Evolutionary conservation across 2,797 vertebrate genomes (phyloP).

Genomic region (Gouania willdenowi): DNA sequence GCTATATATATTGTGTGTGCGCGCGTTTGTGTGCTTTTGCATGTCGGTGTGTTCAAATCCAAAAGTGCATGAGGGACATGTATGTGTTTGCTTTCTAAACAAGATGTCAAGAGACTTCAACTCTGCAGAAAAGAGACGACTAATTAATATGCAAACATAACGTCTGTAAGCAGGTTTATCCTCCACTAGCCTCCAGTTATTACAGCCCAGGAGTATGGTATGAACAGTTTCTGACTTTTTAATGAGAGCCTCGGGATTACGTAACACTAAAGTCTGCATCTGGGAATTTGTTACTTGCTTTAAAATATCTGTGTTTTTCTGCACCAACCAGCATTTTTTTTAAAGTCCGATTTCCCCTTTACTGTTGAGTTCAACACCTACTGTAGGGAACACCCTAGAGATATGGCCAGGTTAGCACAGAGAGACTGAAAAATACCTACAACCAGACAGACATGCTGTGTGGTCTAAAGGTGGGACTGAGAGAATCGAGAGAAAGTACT

Average conservation of each 20-base stretch:
- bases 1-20: background rate
- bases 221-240: slow-evolving; percentile 23
- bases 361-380: no score
- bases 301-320: background rate
- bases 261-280: background rate
- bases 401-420: no score
- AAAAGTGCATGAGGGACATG: no score
- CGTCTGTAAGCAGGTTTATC: slow-evolving; percentile 4
- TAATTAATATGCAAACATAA: slow-evolving; percentile 24
- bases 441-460: no score
- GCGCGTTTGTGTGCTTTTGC: background rate
- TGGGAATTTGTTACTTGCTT: slow-evolving; percentile 14
- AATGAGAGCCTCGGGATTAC: slow-evolving; percentile 24
- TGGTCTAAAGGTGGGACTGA: no score
- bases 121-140: background rate
- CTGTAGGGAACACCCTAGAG: no score
- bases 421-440: no score
- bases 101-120: slow-evolving; percentile 17
- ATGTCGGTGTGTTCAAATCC: background rate
- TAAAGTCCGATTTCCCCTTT: no score
- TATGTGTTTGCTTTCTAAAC: slow-evolving; percentile 4
- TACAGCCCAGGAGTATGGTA: background rate
- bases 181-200: slow-evolving; percentile 6
- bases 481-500: no score
- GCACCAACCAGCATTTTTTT: no score